Evolutionary conservation across 2,797 vertebrate species (phyloP), one percentile per base, ranked within the genome.

Genomic region (Eleutherodactylus coqui): DNA sequence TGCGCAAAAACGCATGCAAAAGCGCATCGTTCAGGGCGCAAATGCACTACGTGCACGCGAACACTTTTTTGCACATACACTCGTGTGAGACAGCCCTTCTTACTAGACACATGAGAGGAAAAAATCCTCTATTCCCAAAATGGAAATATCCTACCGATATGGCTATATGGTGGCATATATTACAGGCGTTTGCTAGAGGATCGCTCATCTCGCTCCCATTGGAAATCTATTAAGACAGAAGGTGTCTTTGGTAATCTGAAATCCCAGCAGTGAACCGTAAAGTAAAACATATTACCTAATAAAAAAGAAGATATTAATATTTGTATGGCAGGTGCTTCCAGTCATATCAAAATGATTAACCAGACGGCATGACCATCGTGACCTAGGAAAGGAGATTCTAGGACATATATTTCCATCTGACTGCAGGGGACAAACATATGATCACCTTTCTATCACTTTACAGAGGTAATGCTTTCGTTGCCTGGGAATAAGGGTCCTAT

Each of bases 241-340:
- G 51, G 69, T 81, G 77, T 81, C 84, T 64, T 70, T 64, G 55
- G 24, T 79, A 79, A 85, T 47, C 47, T 85, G 76, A 79, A 76
- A 72, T 79, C 51, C 72, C 41, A 58, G 27, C 38, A 47, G 53
- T 67, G 79, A 55, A 69, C 47, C 67, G 45, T 86, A 69, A 60
- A 83, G 75, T 83, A 84, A 79, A 87, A 83, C 69, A 24, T 73
- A 87, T 87, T 75, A 79, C 75, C 81, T 78, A 83, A 83, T 87
- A 87, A 87, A 47, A 78, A 34, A 34, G 47, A 84, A 73, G 51
- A 87, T 73, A 87, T 84, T 79, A 84, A 84, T 84, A 72, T 87
- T 79, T 84, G 53, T 84, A 80, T 84, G 64, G 27, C 76, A 80
- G 69, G 51, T 75, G 76, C 64, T 84, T 84, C 75, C 24, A 24